Conservation (phyloP, 2,888 invertebrate species). For the Bembecia ichneumoniformis region DNA sequence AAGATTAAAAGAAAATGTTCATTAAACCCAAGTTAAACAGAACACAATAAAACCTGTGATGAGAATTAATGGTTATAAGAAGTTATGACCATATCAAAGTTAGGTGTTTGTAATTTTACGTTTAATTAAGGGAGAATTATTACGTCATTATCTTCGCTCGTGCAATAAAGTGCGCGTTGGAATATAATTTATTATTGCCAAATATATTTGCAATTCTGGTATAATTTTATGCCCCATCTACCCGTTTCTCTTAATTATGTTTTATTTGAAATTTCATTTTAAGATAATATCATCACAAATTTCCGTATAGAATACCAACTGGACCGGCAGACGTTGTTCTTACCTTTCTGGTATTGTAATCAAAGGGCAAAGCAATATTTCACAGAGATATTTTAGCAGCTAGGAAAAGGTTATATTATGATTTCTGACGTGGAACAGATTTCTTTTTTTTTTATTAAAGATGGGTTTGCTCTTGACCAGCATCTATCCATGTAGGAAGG, state of each 20-base stretch:
- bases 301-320: no score
- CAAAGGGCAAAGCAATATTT: no score
- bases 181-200: conserved; percentile 10
- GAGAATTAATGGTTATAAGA: conserved; percentile 2
- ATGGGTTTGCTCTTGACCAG: no score
- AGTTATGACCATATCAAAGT: conserved; percentile 10
- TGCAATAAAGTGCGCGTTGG: conserved; percentile 10
- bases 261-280: not conserved
- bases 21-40: not conserved
- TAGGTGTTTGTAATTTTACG: conserved; percentile 11
- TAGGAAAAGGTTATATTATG: no score
- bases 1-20: no score
- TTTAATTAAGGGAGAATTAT: conserved; percentile 19
- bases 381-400: no score
- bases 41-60: not conserved
- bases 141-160: conserved; percentile 14
- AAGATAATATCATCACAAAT: no score
- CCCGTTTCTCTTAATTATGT: not conserved
- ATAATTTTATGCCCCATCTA: not conserved
- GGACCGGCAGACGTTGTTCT: no score
- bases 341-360: no score
- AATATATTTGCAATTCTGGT: not conserved
- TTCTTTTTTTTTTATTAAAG: no score
- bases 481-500: no score
- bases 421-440: no score